Evolutionary conservation across 2,113 vertebrate genomes (phyloP), one percentile per base, ranked within the genome.

Genomic region (Crypturellus undulatus): DNA sequence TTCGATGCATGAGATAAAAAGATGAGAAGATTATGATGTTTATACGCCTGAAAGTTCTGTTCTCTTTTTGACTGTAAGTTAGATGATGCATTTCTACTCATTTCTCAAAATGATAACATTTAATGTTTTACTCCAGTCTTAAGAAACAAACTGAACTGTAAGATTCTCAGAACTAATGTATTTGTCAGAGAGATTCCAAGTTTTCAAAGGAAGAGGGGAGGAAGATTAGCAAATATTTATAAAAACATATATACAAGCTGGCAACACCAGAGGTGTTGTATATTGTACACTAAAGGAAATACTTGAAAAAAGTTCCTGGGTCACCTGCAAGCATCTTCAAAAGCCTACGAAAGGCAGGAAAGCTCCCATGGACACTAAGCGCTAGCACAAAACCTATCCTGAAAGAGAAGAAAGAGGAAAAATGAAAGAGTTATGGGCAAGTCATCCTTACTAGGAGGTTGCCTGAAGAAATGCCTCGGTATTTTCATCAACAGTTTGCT

Each of bases 161-260:
- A 58, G 49, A 84, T 62, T 56, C 49, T 82, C 59, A 72, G 72
- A 18, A 72, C 47, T 54, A 77, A 19, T 12, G 6, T 20, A 4
- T 22, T 12, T 10, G 19, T 34, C 42, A 51, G 51, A 76, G 10
- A 40, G 19, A 12, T 75, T 81, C 28, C 73, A 88, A 47, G 34
- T 8, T 83, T 34, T 59, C 2, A 0, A n/a, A 32, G 7, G 90
- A 7, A 17, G 2, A 40, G 12, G 26, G 42, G 0, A 84, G 64
- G 0, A 77, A 6, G 11, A 69, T 26, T 10, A 67, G 12, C 75
- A 14, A 12, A 1, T 64, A 22, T n/a, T 89, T 86, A 62, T 60
- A 65, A 59, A 59, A 75, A 58, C 2, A 43, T n/a, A 52, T 89
- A 87, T 25, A 62, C 10, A 58, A 75, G 49, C 12, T 49, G 28